Conservation (phyloP, 2,888 invertebrate genomes). For the Lucinisca nassula region DNA sequence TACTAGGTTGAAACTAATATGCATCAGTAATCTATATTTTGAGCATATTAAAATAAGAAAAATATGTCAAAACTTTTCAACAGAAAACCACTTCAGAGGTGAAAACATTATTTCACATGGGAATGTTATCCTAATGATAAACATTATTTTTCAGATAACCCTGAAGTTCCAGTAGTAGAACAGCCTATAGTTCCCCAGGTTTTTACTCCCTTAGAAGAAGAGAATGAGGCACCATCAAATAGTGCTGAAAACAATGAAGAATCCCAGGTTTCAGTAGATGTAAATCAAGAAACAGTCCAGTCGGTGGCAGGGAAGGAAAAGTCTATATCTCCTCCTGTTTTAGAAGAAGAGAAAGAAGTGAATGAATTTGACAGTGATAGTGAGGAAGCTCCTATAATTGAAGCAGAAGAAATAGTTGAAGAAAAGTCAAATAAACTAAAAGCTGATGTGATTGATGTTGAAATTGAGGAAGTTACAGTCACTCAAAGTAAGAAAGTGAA, state of each 20-base stretch:
- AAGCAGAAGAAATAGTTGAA: conserved; percentile 29
- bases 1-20: too few relatives aligned
- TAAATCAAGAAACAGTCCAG: background rate
- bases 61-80: too few relatives aligned
- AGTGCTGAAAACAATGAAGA: conserved; percentile 3
- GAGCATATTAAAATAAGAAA: too few relatives aligned
- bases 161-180: conserved; percentile 41
- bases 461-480: conserved; percentile 29
- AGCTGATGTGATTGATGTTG: conserved; percentile 15
- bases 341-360: conserved; percentile 64
- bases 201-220: conserved; percentile 64
- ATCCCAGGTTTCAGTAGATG: conserved; percentile 28
- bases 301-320: conserved; percentile 53
- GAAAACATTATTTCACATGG: too few relatives aligned
- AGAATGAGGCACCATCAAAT: background rate
- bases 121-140: too few relatives aligned
- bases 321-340: conserved; percentile 61
- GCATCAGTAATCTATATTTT: too few relatives aligned
- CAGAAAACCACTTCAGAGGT: too few relatives aligned
- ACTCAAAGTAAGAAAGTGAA: conserved; percentile 31
- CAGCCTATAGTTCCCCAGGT: conserved; percentile 52
- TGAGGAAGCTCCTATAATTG: conserved; percentile 26
- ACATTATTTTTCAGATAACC: background rate
- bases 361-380: conserved; percentile 33
- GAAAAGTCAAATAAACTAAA: background rate